Conservation (phyloP, 2,888 invertebrate genomes). For the Nebria brevicollis region DNA sequence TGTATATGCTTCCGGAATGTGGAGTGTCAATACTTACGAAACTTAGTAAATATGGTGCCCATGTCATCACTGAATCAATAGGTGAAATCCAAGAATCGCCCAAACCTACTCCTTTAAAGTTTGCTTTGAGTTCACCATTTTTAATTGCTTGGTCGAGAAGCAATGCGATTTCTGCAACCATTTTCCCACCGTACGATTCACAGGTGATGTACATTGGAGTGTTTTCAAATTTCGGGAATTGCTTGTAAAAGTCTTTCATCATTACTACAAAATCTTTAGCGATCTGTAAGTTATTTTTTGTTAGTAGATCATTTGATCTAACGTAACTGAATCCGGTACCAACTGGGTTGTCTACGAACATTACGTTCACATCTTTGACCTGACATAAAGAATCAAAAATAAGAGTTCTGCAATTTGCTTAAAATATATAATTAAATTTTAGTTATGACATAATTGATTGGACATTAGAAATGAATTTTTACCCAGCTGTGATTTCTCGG, state of each 20-base stretch:
- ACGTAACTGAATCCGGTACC: conserved; percentile 88
- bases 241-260: conserved; percentile 64
- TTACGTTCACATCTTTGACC: conserved; percentile 80
- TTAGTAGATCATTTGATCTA: conserved; percentile 64
- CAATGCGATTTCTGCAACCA: conserved; percentile 70
- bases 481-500: conserved; percentile 83
- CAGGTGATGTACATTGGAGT: conserved; percentile 70
- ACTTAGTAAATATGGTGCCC: conserved; percentile 82
- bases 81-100: conserved; percentile 94
- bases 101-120: conserved; percentile 81
- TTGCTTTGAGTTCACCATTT: conserved; percentile 61
- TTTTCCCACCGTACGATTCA: conserved; percentile 76
- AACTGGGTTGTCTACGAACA: conserved; percentile 90
- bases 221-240: conserved; percentile 65
- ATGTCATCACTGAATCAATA: conserved; percentile 82
- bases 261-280: conserved; percentile 68
- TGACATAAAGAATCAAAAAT: conserved; percentile 56
- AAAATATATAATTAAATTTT: no score
- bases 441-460: no score
- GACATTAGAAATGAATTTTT: conserved; percentile 51
- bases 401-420: not conserved
- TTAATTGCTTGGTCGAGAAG: conserved; percentile 45
- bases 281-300: conserved; percentile 70
- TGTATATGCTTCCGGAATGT: conserved; percentile 17
- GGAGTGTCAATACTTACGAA: conserved; percentile 64